A percentile compares a stretch with the other conserved stretches of the same genome.
Evolutionary conservation across 2,113 vertebrate genomes (phyloP).

Genomic region (Cygnus atratus): DNA sequence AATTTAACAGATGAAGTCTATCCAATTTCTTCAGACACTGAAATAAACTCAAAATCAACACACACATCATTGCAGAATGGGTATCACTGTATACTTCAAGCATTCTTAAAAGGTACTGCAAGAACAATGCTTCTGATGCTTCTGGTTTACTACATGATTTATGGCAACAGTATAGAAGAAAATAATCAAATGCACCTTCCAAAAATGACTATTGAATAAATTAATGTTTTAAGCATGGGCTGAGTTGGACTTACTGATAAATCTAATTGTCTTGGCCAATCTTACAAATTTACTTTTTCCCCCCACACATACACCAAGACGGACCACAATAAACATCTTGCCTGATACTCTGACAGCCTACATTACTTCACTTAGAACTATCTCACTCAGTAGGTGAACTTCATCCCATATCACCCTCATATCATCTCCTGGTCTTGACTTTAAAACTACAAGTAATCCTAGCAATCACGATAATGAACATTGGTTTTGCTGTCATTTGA

Average conservation of each 20-base stretch:
- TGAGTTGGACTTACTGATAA: background rate
- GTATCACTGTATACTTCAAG: accelerated
- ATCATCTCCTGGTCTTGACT: background rate
- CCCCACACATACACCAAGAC: too few relatives aligned
- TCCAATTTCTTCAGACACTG: background rate
- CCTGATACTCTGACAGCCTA: background rate
- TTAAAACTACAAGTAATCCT: background rate
- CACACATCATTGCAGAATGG: background rate
- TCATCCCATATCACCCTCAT: accelerated
- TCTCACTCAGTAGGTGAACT: background rate
- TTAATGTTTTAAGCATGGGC: background rate
- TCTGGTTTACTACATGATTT: background rate
- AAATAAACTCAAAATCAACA: constrained; percentile 23
- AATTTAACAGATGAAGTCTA: background rate
- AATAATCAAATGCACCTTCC: background rate
- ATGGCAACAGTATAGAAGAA: background rate
- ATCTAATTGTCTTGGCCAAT: background rate
- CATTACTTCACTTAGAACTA: background rate
- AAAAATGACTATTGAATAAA: background rate
- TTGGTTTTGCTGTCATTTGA: background rate
- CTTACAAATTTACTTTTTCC: background rate
- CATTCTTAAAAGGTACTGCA: background rate
- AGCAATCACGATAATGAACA: background rate
- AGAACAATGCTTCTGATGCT: background rate
- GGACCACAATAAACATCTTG: background rate